Evolutionary conservation across 2,888 invertebrate genomes (phyloP).

Genomic region (Cenopis cana): DNA sequence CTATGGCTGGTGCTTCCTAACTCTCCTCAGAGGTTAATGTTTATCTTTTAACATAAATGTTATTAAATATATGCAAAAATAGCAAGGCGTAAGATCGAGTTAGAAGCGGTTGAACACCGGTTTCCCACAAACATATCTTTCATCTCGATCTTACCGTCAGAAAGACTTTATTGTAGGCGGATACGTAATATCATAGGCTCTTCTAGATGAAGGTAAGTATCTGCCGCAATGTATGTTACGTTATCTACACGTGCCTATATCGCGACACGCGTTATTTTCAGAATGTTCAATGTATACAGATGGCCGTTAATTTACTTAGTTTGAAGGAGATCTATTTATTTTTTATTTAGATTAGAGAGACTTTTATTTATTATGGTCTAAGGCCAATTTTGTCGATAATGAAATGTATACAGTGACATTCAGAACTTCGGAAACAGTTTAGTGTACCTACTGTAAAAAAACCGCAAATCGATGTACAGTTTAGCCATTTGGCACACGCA

Average conservation of each 20-base stretch:
- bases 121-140: conserved; percentile 14
- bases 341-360: too few relatives aligned
- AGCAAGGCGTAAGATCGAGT: conserved; percentile 21
- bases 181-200: neutral
- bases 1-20: too few relatives aligned
- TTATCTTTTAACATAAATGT: neutral
- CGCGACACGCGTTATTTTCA: conserved; percentile 17
- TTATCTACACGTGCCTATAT: conserved; percentile 24
- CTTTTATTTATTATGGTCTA: neutral
- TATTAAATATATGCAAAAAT: neutral
- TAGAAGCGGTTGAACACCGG: conserved; percentile 9
- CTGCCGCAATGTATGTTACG: conserved; percentile 5
- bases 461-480: too few relatives aligned
- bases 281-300: conserved; percentile 29
- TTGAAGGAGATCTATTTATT: neutral
- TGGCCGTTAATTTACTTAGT: conserved; percentile 10
- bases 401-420: too few relatives aligned
- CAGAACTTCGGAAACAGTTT: too few relatives aligned
- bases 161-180: neutral
- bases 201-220: neutral
- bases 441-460: too few relatives aligned
- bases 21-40: too few relatives aligned
- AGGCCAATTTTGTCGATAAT: too few relatives aligned
- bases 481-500: too few relatives aligned
- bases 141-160: neutral